Percentiles rank a stretch among this genome's conserved stretches.
Conservation (phyloP, 2,888 invertebrate genomes). For the Heliconius hortense region DNA sequence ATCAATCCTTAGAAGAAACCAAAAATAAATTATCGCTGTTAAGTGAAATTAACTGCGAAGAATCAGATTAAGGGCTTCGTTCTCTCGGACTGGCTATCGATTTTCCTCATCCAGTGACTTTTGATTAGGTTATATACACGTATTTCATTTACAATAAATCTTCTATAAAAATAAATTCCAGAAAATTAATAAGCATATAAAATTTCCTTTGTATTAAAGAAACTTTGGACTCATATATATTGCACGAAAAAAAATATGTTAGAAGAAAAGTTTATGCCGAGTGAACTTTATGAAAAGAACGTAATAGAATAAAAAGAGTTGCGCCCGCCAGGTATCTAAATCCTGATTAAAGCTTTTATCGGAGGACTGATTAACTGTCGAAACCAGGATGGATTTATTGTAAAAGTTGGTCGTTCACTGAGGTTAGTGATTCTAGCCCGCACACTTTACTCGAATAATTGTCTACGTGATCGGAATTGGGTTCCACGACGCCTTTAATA, state of each 20-base stretch:
- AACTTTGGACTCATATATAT: neutral
- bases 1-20: constrained; percentile 33
- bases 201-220: neutral
- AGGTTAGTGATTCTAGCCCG: constrained; percentile 80
- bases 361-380: constrained; percentile 81
- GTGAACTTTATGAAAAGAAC: constrained; percentile 40
- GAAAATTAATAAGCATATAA: neutral
- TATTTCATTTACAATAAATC: constrained; percentile 6
- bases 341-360: constrained; percentile 81
- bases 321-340: constrained; percentile 65
- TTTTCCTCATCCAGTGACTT: constrained; percentile 53
- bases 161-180: neutral
- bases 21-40: constrained; percentile 57
- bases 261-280: neutral
- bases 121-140: constrained; percentile 40
- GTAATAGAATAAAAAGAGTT: constrained; percentile 51
- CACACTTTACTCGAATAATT: constrained; percentile 81
- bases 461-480: constrained; percentile 80
- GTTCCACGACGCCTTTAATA: constrained; percentile 73
- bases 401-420: constrained; percentile 80
- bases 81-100: constrained; percentile 57
- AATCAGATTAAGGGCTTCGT: constrained; percentile 55
- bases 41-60: constrained; percentile 67
- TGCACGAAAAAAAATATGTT: neutral
- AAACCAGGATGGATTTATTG: constrained; percentile 80